A percentile compares a stretch with the other conserved stretches of the same genome.
Conservation (phyloP, 2,797 vertebrate species). For the Thaleichthys pacificus region DNA sequence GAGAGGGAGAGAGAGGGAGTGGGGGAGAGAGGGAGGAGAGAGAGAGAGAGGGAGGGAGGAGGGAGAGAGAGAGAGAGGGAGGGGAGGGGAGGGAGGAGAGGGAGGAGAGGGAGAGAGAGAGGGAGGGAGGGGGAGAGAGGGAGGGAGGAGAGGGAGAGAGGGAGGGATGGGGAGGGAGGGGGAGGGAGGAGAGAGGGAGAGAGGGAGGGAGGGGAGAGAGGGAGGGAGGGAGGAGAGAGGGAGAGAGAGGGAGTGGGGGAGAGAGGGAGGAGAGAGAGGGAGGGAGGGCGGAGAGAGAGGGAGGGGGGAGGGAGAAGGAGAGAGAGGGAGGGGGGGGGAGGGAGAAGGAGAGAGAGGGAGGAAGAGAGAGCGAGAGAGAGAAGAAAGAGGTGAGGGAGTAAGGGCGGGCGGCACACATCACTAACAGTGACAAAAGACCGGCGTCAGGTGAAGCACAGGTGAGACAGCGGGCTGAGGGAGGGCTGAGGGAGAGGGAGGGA, state of each 20-base stretch:
- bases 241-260: neutral
- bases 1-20: conserved; percentile 11
- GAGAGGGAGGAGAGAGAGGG: too few species aligned
- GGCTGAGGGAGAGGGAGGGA: neutral
- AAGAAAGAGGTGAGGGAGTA: conserved; percentile 8
- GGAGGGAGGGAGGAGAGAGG: neutral
- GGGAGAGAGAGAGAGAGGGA: neutral
- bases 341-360: neutral
- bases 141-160: neutral
- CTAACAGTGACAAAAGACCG: conserved; percentile 14
- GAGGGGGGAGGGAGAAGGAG: too few species aligned
- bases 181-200: conserved; percentile 44
- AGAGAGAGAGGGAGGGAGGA: too few species aligned
- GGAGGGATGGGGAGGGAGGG: neutral
- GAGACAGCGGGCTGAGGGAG: conserved; percentile 27
- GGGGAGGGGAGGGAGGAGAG: too few species aligned
- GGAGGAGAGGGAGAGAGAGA: too few species aligned
- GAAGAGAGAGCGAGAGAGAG: conserved; percentile 12
- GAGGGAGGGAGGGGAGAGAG: conserved; percentile 23
- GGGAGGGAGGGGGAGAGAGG: conserved; percentile 15
- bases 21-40: too few species aligned
- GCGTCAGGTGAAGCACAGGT: too few species aligned
- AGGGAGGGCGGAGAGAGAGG: conserved; percentile 13
- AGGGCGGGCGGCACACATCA: conserved; percentile 5
- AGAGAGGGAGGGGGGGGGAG: too few species aligned